A percentile compares a stretch with the other conserved stretches of the same genome.
phyloP scores from a whole-genome alignment of 2,888 invertebrate species.

The Timema cristinae region DNA sequence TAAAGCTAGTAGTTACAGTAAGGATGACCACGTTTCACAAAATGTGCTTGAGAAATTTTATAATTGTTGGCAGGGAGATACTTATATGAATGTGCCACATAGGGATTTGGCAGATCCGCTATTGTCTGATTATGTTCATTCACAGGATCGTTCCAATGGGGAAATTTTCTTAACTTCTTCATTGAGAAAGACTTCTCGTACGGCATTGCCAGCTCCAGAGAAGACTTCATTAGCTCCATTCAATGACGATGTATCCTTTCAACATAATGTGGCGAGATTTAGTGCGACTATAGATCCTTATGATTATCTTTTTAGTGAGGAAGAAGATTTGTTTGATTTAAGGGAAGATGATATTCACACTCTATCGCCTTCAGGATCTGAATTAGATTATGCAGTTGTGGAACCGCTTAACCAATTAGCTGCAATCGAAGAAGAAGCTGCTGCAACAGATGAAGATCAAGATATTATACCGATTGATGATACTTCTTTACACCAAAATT shows the following conservation, averaged over 20 bases:
- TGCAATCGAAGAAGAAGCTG: constrained; percentile 30
- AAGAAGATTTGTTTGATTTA: constrained; percentile 22
- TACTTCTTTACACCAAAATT: constrained; percentile 16
- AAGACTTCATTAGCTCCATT: neutral
- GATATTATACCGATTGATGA: constrained; percentile 32
- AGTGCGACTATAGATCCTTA: constrained; percentile 16
- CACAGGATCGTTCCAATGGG: neutral
- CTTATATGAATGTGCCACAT: neutral
- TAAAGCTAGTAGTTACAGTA: neutral
- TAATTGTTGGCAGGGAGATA: constrained; percentile 2
- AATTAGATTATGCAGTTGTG: constrained; percentile 31
- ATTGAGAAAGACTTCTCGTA: neutral
- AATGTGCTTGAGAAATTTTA: neutral
- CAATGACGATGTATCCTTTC: neutral
- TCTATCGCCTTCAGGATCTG: constrained; percentile 31
- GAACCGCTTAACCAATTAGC: constrained; percentile 28
- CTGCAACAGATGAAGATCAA: constrained; percentile 33
- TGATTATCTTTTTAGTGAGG: constrained; percentile 23
- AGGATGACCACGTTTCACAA: neutral
- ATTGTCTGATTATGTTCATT: constrained; percentile 14
- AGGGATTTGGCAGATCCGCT: constrained; percentile 5
- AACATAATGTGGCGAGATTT: constrained; percentile 20
- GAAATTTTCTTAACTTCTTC: neutral
- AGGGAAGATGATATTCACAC: constrained; percentile 26
- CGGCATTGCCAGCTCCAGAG: no score